phyloP scores from a whole-genome alignment of 2,888 invertebrate species.

The Pammene aurita region DNA sequence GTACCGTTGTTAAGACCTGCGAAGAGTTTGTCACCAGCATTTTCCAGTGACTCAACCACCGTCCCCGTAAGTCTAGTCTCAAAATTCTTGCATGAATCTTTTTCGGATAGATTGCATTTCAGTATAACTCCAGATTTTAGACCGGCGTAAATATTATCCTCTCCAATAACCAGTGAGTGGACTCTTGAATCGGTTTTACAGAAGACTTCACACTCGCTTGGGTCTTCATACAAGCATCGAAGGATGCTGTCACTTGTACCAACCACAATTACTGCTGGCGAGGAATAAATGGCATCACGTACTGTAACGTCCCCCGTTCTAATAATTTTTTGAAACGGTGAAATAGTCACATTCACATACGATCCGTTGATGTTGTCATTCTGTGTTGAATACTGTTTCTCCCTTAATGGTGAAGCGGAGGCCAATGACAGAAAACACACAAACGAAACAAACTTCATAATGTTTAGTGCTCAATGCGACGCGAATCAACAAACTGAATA shows the following conservation, averaged over 20 bases:
- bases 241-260: neutral
- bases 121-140: neutral
- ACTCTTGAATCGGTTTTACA: neutral
- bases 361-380: too few relatives aligned
- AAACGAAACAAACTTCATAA: too few relatives aligned
- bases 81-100: neutral
- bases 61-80: neutral
- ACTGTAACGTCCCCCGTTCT: neutral
- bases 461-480: too few relatives aligned
- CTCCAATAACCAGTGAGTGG: neutral
- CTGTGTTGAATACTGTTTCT: too few relatives aligned
- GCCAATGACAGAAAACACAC: too few relatives aligned
- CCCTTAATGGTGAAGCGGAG: too few relatives aligned
- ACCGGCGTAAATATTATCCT: neutral
- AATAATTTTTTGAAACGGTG: neutral
- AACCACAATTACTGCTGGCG: neutral
- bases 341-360: neutral
- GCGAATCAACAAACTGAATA: too few relatives aligned
- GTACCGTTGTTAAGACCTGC: neutral
- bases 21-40: neutral
- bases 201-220: neutral
- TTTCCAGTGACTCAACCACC: neutral
- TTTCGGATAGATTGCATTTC: neutral
- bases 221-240: constrained; percentile 4
- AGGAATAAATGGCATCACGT: neutral